Evolutionary conservation across 30 jellyfish, hydroid and myxozoan species (phyloP).

Genomic region (Pelagia noctiluca): DNA sequence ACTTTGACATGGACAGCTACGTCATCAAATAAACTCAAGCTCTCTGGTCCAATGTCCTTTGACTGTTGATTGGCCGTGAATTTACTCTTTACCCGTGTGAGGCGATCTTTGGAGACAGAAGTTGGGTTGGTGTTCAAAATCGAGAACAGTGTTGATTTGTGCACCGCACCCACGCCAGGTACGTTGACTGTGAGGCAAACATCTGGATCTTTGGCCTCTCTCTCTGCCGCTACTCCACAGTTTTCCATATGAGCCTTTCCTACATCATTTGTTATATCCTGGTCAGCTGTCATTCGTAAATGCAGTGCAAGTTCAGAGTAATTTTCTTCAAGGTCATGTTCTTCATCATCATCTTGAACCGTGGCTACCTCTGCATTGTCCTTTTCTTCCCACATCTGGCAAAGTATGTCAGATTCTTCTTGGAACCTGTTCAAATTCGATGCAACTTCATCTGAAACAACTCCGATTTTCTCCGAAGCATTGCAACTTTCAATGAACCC

Average conservation of each 20-base stretch:
- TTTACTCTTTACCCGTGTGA: neutral
- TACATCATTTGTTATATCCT: conserved; percentile 17
- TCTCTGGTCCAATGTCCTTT: conserved; percentile 9
- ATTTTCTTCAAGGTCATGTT: neutral
- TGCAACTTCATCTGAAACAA: neutral
- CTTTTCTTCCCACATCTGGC: neutral
- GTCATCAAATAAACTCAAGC: conserved; percentile 29
- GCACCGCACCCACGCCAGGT: neutral
- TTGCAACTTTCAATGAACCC: conserved; percentile 10
- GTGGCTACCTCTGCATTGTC: neutral
- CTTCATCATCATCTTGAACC: neutral
- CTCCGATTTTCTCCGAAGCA: neutral
- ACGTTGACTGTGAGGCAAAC: neutral
- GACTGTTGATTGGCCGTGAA: neutral
- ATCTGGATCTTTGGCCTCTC: neutral
- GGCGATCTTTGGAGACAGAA: conserved; percentile 26
- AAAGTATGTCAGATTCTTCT: neutral
- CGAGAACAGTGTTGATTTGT: neutral
- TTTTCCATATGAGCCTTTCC: conserved; percentile 1
- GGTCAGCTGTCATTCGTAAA: neutral
- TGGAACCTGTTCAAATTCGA: neutral
- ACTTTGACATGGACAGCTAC: conserved; percentile 24
- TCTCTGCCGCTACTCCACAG: neutral
- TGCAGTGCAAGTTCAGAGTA: conserved; percentile 19
- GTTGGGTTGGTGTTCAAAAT: neutral